Conservation (phyloP, 2,888 invertebrate species). For the Alloscopus bannaensis region DNA sequence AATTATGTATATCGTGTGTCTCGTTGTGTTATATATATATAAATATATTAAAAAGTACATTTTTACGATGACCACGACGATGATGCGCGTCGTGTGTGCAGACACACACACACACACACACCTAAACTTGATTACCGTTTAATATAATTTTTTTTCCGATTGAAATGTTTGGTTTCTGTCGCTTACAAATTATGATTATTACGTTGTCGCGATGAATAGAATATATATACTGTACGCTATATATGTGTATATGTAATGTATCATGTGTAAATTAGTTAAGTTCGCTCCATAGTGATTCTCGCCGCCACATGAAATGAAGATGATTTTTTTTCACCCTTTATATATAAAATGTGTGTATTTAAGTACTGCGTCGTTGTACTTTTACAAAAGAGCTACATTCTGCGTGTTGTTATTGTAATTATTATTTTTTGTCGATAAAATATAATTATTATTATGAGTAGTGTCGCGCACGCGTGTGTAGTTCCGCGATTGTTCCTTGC, state of each 20-base stretch:
- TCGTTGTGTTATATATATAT: constrained; percentile 22
- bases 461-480: no score
- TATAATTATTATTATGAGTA: no score
- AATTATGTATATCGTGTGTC: constrained; percentile 9
- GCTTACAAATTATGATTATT: constrained; percentile 13
- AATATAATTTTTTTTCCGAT: no score
- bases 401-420: no score
- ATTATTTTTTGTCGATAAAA: constrained; percentile 34
- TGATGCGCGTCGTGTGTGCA: constrained; percentile 2
- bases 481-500: constrained; percentile 63
- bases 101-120: no score
- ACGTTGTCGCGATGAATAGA: no score
- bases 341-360: background rate
- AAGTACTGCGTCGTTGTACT: no score
- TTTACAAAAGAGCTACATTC: no score
- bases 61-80: no score
- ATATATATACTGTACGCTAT: constrained; percentile 4
- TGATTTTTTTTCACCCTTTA: background rate
- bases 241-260: constrained; percentile 15
- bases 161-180: constrained; percentile 18
- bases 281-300: no score
- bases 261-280: constrained; percentile 12
- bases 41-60: no score
- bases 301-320: no score
- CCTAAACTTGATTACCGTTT: constrained; percentile 55